Conservation (phyloP, 2,113 vertebrate species). For the Hydrochoerus hydrochaeris region DNA sequence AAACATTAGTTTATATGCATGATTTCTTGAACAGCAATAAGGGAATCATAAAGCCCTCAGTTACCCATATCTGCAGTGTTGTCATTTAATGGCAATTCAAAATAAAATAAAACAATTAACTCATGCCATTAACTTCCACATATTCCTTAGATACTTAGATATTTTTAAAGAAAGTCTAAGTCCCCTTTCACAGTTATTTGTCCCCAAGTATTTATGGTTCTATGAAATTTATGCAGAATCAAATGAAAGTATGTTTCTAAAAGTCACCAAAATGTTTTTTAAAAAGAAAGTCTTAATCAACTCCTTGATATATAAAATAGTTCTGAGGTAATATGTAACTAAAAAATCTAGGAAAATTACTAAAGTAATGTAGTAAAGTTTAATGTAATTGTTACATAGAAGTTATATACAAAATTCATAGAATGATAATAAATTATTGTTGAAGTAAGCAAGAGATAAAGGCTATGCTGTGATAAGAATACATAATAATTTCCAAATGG, state of each 20-base stretch:
- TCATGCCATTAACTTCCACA: background rate
- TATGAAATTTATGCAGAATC: conserved; percentile 17
- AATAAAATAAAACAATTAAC: background rate
- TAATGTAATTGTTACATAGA: background rate
- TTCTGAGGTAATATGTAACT: conserved; percentile 2
- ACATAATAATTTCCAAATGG: background rate
- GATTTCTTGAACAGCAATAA: conserved; percentile 26
- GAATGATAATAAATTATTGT: background rate
- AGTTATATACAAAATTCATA: background rate
- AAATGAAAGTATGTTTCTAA: background rate
- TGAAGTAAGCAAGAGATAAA: background rate
- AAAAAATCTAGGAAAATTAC: background rate
- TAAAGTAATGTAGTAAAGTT: background rate
- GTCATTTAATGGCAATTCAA: conserved; percentile 16
- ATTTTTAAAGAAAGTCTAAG: background rate
- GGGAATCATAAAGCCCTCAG: background rate
- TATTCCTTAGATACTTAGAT: conserved; percentile 21
- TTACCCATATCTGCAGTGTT: background rate
- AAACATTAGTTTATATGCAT: conserved; percentile 30
- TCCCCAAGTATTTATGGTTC: background rate
- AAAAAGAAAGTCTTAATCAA: background rate
- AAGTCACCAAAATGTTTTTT: background rate
- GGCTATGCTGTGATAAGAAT: background rate
- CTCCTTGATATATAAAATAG: conserved; percentile 9
- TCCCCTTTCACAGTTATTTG: background rate